Evolutionary conservation across 1,140 invertebrate genomes (phyloP).

Genomic region (Charaxes varanes): DNA sequence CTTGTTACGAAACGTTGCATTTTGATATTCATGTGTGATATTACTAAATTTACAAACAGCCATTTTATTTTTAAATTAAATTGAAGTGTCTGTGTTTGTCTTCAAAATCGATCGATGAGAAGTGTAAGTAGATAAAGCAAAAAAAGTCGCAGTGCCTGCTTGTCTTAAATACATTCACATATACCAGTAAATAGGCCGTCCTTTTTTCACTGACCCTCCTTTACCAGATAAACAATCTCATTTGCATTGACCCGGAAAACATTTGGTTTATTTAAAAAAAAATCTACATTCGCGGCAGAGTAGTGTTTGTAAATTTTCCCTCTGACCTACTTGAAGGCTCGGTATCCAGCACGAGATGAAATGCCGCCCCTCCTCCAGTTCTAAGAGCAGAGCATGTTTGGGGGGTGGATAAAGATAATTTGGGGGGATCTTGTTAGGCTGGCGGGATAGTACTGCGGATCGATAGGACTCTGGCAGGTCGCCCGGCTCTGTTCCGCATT

Average conservation of each 20-base stretch:
- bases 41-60: too few relatives aligned
- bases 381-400: conserved; percentile 24
- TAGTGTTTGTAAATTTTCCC: conserved; percentile 71
- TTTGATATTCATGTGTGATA: too few relatives aligned
- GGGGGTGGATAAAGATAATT: conserved; percentile 35
- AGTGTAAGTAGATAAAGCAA: too few relatives aligned
- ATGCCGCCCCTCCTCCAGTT: conserved; percentile 33
- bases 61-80: too few relatives aligned
- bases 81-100: too few relatives aligned
- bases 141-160: too few relatives aligned
- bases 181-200: not conserved
- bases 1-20: too few relatives aligned
- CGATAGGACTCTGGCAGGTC: conserved; percentile 67
- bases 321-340: conserved; percentile 67
- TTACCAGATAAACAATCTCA: conserved; percentile 41
- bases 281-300: conserved; percentile 50
- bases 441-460: conserved; percentile 49
- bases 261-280: conserved; percentile 60
- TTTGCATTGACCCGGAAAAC: conserved; percentile 62
- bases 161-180: conserved; percentile 1
- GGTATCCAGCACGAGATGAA: conserved; percentile 34
- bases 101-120: too few relatives aligned
- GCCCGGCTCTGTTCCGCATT: conserved; percentile 63
- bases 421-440: conserved; percentile 43
- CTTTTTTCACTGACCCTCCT: not conserved